Conservation (phyloP, 2,113 vertebrate species). For the Pseudopipra pipra region DNA sequence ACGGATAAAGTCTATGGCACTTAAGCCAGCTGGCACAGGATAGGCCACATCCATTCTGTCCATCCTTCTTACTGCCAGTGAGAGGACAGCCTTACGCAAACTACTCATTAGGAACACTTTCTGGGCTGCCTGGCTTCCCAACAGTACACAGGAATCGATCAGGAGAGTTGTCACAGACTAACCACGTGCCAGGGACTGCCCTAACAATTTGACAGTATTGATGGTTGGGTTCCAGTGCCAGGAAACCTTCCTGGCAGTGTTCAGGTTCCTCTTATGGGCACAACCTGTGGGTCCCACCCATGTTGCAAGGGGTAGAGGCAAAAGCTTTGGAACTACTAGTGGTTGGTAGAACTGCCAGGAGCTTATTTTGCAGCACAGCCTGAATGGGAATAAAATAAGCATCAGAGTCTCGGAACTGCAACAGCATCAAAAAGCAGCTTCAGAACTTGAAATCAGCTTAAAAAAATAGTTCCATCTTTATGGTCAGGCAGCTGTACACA, state of each 20-base stretch:
- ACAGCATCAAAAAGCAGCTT: background rate
- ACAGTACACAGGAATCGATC: background rate
- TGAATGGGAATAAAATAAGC: background rate
- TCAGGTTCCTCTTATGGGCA: background rate
- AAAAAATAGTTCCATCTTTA: background rate
- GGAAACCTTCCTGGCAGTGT: background rate
- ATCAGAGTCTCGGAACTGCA: background rate
- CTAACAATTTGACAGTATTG: background rate
- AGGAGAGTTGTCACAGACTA: background rate
- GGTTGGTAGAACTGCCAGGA: background rate
- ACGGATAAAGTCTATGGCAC: background rate
- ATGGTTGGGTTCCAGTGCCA: background rate
- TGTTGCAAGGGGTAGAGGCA: background rate
- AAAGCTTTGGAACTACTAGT: background rate
- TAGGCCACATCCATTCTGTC: background rate
- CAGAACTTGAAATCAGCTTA: background rate
- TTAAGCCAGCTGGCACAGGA: conserved; percentile 36
- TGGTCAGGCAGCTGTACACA: background rate
- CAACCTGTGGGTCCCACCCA: background rate
- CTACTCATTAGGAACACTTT: conserved; percentile 2
- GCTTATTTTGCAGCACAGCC: background rate
- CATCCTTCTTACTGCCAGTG: background rate
- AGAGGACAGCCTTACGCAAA: background rate
- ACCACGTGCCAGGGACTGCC: background rate
- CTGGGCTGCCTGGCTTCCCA: background rate